Evolutionary conservation across 2,797 vertebrate species (phyloP).

Genomic region (Pipistrellus nathusii): DNA sequence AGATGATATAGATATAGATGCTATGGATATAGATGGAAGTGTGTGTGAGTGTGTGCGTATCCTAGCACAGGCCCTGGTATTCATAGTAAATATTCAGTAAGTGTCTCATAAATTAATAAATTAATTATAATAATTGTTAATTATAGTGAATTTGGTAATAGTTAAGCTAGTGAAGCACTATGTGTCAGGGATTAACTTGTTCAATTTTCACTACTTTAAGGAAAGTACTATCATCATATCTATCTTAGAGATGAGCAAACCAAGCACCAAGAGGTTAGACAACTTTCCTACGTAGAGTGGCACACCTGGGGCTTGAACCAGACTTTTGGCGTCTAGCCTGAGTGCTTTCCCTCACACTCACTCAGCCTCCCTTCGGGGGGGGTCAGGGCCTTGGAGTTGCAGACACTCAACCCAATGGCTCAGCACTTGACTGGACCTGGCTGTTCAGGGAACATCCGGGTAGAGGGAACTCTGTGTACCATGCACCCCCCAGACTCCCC

Average conservation of each 20-base stretch:
- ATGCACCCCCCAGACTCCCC: no score
- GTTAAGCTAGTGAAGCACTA: not conserved
- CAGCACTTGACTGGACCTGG: not conserved
- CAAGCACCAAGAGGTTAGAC: not conserved
- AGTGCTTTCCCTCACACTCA: not conserved
- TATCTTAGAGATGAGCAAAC: not conserved
- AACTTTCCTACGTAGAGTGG: not conserved
- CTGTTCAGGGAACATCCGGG: not conserved
- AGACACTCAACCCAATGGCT: not conserved
- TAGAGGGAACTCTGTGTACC: not conserved
- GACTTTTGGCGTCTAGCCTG: not conserved
- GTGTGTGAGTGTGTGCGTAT: not conserved
- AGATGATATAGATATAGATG: not conserved
- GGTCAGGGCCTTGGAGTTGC: not conserved
- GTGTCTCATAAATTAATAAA: not conserved
- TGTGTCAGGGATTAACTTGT: not conserved
- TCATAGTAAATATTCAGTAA: not conserved
- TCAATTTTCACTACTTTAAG: not conserved
- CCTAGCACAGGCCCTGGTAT: not conserved
- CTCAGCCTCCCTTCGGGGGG: not conserved
- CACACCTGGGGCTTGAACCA: not conserved
- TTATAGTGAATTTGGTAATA: slow-evolving; percentile 31
- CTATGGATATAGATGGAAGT: not conserved
- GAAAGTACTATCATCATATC: not conserved
- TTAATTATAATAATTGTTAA: not conserved